These are phyloP conservation scores for Colletes collaris DNA, from an alignment of 2,888 invertebrate species.

Conservation along the genomic window DNA sequence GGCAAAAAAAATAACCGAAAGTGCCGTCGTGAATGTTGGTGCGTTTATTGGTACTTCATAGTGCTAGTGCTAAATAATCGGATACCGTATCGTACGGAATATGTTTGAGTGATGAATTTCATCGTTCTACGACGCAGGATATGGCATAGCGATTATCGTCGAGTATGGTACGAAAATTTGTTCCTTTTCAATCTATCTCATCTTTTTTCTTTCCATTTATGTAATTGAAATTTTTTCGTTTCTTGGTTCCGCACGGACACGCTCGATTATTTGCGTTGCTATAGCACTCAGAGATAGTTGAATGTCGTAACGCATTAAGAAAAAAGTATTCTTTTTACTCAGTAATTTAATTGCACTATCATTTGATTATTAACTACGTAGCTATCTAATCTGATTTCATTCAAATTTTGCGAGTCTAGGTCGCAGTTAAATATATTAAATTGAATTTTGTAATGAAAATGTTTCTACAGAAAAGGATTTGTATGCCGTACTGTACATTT, in stretches of 20 bases:
- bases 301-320: conserved; percentile 36
- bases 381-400: conserved; percentile 11
- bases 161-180: conserved; percentile 47
- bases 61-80: conserved; percentile 54
- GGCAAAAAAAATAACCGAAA: conserved; percentile 32
- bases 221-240: conserved; percentile 35
- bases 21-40: conserved; percentile 46
- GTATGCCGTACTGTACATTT: conserved; percentile 41
- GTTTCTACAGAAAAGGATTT: conserved; percentile 41
- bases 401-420: conserved; percentile 18
- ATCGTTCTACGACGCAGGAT: conserved; percentile 53
- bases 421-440: conserved; percentile 14
- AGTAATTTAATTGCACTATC: conserved; percentile 35
- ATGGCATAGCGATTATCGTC: conserved; percentile 30
- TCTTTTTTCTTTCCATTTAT: conserved; percentile 21
- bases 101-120: conserved; percentile 29
- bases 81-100: conserved; percentile 40
- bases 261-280: conserved; percentile 24
- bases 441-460: conserved; percentile 12
- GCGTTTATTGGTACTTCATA: conserved; percentile 64
- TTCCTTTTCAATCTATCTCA: conserved; percentile 44
- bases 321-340: conserved; percentile 48
- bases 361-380: conserved; percentile 34
- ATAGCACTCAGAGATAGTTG: conserved; percentile 19
- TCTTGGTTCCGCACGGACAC: conserved; percentile 14